A percentile compares a stretch with the other conserved stretches of the same genome.
Evolutionary conservation across 2,888 invertebrate species (phyloP).

Genomic region (Drosophila infuscata): DNA sequence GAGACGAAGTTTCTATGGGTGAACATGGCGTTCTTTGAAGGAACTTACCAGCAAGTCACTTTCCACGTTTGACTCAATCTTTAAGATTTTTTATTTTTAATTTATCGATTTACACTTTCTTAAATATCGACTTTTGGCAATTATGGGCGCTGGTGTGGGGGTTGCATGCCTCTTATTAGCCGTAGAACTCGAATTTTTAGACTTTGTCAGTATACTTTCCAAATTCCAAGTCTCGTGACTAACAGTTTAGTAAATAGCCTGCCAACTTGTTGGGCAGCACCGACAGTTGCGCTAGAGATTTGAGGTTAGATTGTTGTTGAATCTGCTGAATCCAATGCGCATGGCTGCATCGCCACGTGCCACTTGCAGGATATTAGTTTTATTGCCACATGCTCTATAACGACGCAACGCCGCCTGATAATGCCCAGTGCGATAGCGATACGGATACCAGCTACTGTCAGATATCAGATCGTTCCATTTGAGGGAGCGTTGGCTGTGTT

Average conservation of each 20-base stretch:
- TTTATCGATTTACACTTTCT: too few species aligned
- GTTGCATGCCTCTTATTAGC: too few species aligned
- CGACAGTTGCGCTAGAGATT: neutral
- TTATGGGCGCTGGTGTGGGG: too few species aligned
- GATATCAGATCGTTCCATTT: conserved; percentile 42
- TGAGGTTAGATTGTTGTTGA: conserved; percentile 19
- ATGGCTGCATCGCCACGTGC: conserved; percentile 67
- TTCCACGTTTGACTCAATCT: too few species aligned
- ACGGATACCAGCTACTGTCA: conserved; percentile 17
- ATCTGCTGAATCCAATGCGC: conserved; percentile 33
- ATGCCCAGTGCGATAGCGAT: conserved; percentile 38
- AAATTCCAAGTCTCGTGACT: neutral
- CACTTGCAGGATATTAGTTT: conserved; percentile 75
- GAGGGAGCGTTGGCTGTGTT: conserved; percentile 16
- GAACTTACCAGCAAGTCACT: too few species aligned
- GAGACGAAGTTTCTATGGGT: too few species aligned
- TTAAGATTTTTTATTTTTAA: too few species aligned
- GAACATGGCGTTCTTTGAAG: too few species aligned
- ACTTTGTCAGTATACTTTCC: too few species aligned
- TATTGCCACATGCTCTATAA: conserved; percentile 67
- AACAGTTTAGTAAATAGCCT: neutral
- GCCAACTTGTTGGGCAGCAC: neutral
- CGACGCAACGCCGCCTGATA: conserved; percentile 57
- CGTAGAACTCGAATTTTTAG: too few species aligned
- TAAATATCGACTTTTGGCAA: too few species aligned